Evolutionary conservation across 2,888 invertebrate genomes (phyloP), one percentile per base, ranked within the genome.

Genomic region (Parnassius mnemosyne): DNA sequence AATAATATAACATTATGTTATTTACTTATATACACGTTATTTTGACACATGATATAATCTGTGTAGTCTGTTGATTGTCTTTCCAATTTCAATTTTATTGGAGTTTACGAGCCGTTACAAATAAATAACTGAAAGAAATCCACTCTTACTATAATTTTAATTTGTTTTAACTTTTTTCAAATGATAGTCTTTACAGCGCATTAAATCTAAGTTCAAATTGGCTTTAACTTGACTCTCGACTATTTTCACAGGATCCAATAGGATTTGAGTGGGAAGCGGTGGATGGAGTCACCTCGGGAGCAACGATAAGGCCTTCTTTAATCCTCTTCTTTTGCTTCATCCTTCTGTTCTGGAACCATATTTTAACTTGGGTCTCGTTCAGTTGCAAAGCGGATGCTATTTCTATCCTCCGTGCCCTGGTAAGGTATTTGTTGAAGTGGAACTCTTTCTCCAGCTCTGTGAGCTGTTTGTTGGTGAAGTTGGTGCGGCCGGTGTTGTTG

Each of bases 401-500:
- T 89, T 99, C 99, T 83, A 99, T 99, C 75, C 99, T 94, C 70
- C 99, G 93, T 49, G 98, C 99, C 72, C 99, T 92, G 49, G 99
- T 99, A 78, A 99, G 94, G 92, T 99, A 99, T 90, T 98, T 99
- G 92, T 99, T 99, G 91, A 98, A 99, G 87, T 99, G 99, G 92
- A 99, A 99, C 87, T 99, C 99, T 83, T 99, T 99, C 85, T 99
- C 99, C 70, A 99, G 93, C 87, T 99, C 99, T 2, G 99, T 99
- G 68, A 99, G 94, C 85, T 99, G 99, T 88, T 99, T 99, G 89
- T 99, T 99, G 71, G 99, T 99, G 92, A 99, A 99, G 92, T 99
- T 99, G 49, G 99, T 99, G 60, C 99, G 93, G 46, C 98, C 98
- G 12, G 97, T 97, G 90, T 96, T 96, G 91, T 96, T 97, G 69